Evolutionary conservation across 2,113 vertebrate species (phyloP).

Genomic region (Vulpes vulpes): DNA sequence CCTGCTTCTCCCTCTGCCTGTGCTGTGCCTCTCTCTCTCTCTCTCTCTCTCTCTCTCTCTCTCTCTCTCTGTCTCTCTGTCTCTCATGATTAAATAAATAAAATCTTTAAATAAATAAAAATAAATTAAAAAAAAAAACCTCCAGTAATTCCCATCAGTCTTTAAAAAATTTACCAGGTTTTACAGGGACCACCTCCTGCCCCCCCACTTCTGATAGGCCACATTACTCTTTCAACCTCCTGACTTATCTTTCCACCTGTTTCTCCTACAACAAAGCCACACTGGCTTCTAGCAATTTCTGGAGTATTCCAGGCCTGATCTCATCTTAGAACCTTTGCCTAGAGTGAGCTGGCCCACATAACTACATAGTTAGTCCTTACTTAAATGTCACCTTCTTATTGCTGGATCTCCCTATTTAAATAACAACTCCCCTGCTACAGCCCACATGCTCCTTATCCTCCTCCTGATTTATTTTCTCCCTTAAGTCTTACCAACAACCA

Average conservation of each 20-base stretch:
- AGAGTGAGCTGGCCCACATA: neutral
- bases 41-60: too few species aligned
- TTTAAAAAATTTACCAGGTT: neutral
- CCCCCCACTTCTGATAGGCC: neutral
- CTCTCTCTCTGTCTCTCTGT: too few species aligned
- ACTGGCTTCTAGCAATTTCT: neutral
- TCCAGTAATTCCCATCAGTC: neutral
- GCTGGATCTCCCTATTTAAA: neutral
- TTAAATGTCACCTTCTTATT: neutral
- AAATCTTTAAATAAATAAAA: too few species aligned
- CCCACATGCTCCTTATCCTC: neutral
- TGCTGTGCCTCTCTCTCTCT: too few species aligned
- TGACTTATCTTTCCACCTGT: neutral
- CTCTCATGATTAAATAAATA: too few species aligned
- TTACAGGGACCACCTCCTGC: neutral
- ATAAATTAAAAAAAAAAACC: neutral
- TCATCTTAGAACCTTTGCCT: neutral
- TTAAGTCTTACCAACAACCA: neutral
- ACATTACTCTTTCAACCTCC: neutral
- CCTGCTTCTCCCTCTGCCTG: too few species aligned
- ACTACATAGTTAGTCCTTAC: neutral
- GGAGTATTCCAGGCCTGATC: neutral
- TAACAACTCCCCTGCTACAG: neutral
- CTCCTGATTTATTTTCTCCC: neutral
- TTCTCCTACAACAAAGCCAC: neutral